Percentiles rank a stretch among this genome's conserved stretches.
Evolutionary conservation across 92 coral and sea anemone genomes (phyloP).

Genomic region (Parazoanthus atlanticus): DNA sequence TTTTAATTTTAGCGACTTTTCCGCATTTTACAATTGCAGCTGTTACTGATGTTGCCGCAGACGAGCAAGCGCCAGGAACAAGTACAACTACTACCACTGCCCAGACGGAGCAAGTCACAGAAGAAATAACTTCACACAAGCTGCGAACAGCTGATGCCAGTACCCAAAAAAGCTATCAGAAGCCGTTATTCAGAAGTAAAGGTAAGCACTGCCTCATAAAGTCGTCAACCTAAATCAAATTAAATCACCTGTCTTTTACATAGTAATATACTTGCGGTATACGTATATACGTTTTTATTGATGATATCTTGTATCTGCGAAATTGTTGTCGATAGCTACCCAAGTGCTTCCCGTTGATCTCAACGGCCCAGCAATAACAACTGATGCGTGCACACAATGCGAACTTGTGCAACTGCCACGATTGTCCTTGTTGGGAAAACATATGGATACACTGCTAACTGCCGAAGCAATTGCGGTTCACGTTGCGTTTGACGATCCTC

Average conservation of each 20-base stretch:
- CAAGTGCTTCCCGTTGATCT: constrained; percentile 20
- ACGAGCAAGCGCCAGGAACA: background rate
- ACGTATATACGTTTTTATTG: background rate
- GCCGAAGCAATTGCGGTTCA: background rate
- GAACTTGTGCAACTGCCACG: constrained; percentile 3
- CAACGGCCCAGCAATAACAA: background rate
- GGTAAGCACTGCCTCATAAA: background rate
- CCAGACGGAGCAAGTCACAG: background rate
- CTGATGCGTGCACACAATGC: constrained; percentile 13
- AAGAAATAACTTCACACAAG: background rate
- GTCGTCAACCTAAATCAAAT: background rate
- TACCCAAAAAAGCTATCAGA: background rate
- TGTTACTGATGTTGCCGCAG: background rate
- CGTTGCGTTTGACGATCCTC: background rate
- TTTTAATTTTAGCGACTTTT: background rate
- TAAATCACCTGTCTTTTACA: background rate
- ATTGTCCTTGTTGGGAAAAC: background rate
- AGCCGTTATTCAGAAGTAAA: constrained; percentile 7
- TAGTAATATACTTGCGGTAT: background rate
- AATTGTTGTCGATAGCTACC: constrained; percentile 11
- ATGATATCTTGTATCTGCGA: background rate
- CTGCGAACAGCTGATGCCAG: background rate
- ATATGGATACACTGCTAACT: background rate
- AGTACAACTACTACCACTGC: background rate
- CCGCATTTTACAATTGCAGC: background rate